phyloP scores from a whole-genome alignment of 2,888 invertebrate species.

The Atrina japonica region DNA sequence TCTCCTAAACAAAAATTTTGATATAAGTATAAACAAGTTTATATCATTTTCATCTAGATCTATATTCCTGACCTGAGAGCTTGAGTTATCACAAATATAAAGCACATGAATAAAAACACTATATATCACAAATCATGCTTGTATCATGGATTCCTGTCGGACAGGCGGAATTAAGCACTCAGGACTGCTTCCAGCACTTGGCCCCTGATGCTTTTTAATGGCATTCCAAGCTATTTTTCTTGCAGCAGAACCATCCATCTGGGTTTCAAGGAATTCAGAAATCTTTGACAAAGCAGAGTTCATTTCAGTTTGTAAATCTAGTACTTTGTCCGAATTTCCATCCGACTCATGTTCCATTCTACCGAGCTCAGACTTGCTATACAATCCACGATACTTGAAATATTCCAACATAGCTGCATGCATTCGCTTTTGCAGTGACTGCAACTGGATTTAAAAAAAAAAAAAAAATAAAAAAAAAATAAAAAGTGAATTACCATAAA shows the following conservation, averaged over 20 bases:
- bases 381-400: constrained; percentile 75
- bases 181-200: not conserved
- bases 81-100: too few relatives aligned
- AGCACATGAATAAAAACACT: too few relatives aligned
- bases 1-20: too few relatives aligned
- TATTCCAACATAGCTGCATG: constrained; percentile 74
- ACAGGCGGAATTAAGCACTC: constrained; percentile 8
- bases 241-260: constrained; percentile 69
- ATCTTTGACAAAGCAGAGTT: constrained; percentile 72
- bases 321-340: constrained; percentile 66
- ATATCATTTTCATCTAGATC: too few relatives aligned
- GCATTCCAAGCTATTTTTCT: constrained; percentile 60
- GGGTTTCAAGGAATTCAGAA: constrained; percentile 71
- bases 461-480: not conserved
- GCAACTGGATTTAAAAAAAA: constrained; percentile 61
- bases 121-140: constrained; percentile 3
- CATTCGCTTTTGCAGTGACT: constrained; percentile 75
- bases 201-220: constrained; percentile 50
- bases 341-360: constrained; percentile 70
- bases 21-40: too few relatives aligned
- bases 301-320: constrained; percentile 69
- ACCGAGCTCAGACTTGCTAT: constrained; percentile 71
- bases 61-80: too few relatives aligned
- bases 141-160: constrained; percentile 22
- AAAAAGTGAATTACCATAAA: not conserved